phyloP scores from a whole-genome alignment of 2,113 vertebrate genomes.

The Paratilapia polleni region DNA sequence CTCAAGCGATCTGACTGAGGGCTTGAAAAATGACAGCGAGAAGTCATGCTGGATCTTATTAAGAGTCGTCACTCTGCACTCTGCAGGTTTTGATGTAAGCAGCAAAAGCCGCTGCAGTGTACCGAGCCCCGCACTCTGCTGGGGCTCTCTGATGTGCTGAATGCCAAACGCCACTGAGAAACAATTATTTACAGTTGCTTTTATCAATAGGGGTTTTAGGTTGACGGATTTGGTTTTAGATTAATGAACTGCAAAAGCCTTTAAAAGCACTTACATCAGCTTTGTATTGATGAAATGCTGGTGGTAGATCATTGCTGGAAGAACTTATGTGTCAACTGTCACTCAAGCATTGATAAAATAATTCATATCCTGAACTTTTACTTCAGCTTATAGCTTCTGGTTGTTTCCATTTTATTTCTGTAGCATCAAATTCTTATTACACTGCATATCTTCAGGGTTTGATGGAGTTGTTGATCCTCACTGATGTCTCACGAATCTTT shows the following conservation, averaged over 20 bases:
- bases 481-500: constrained; percentile 35
- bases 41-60: constrained; percentile 65
- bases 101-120: constrained; percentile 5
- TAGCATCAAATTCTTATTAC: constrained; percentile 19
- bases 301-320: constrained; percentile 32
- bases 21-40: constrained; percentile 58
- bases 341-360: constrained; percentile 53
- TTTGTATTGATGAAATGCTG: constrained; percentile 48
- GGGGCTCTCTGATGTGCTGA: constrained; percentile 44
- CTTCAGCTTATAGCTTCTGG: not conserved
- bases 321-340: constrained; percentile 60
- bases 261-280: constrained; percentile 55
- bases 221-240: constrained; percentile 61
- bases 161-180: constrained; percentile 53
- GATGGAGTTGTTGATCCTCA: constrained; percentile 24
- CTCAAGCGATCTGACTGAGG: constrained; percentile 56
- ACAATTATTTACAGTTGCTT: constrained; percentile 70
- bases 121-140: constrained; percentile 12
- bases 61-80: constrained; percentile 26
- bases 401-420: constrained; percentile 40
- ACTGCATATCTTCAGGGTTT: constrained; percentile 19
- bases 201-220: constrained; percentile 48
- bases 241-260: constrained; percentile 67
- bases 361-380: constrained; percentile 50
- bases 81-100: constrained; percentile 47